Conservation (phyloP, 2,113 vertebrate genomes). For the Odontophorus gujanensis region DNA sequence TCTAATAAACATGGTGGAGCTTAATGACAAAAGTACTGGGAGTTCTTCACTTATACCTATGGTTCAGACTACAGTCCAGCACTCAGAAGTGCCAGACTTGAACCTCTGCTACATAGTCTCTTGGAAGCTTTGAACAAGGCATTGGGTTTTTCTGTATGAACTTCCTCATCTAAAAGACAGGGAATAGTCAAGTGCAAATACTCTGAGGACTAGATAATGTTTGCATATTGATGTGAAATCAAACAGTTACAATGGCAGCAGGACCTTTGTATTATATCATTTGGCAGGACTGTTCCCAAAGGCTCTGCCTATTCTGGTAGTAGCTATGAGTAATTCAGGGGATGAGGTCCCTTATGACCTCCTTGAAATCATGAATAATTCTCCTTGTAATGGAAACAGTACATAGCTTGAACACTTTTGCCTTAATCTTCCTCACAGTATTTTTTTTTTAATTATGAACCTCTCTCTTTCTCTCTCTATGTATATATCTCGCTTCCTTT, state of each 20-base stretch:
- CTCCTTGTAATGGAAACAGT: not conserved
- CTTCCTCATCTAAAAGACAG: not conserved
- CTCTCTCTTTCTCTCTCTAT: not conserved
- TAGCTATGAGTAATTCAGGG: not conserved
- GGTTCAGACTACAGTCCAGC: not conserved
- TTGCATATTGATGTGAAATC: not conserved
- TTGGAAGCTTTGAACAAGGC: not conserved
- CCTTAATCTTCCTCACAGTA: not conserved
- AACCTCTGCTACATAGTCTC: not conserved
- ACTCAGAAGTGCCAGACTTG: not conserved
- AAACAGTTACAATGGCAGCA: not conserved
- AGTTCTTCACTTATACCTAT: not conserved
- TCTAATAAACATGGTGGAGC: not conserved
- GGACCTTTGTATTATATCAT: not conserved
- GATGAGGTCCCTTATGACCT: not conserved
- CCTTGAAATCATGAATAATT: conserved; percentile 2
- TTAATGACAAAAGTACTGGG: not conserved
- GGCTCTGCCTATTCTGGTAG: not conserved
- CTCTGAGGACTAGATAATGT: not conserved
- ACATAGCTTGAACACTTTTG: not conserved
- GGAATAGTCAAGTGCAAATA: conserved; percentile 3
- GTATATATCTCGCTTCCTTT: not conserved
- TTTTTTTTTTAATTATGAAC: not conserved
- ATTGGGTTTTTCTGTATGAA: not conserved
- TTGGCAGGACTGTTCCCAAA: conserved; percentile 17